Base-by-base conservation (phyloP, 37 sponge, comb jelly and placozoan genomes). In the Dysidea cf. avara region DNA sequence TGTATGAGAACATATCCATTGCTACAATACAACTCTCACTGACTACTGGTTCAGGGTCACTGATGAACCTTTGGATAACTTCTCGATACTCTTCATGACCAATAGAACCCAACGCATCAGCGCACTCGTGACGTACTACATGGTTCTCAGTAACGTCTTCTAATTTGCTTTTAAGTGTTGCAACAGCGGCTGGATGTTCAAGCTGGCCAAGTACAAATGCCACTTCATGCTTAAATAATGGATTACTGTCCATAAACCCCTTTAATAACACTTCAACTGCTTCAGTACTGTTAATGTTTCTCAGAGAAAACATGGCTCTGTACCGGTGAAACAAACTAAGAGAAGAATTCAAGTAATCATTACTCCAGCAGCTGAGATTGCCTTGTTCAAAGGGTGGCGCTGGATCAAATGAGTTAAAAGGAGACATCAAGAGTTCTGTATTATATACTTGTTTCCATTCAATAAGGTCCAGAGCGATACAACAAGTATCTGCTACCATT, bases 41-140 rank as follows among this genome's bases (percentile, higher is more conserved):
- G n/a, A 98, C 99, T 0, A 94, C 81, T 13, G 66, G 69, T 63
- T 94, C 95, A 2, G 18, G 22, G 58, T 98, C 99, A 0, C 66
- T 59, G 11, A 64, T 39, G 73, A 82, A 91, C 14, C 74, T 29
- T 24, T 53, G 26, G 24, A 98, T 81, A 13, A 89, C 53, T 22
- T 77, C 69, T 55, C 71, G 43, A 48, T 96, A 92, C 75, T 88
- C 78, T 13, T 77, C 76, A 39, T 64, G 83, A 3, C 91, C 99
- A 35, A 99, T 92, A 14, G 99, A 83, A 13, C 99, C 99, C 18
- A 99, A 84, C 16, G 99, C 99, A 61, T 99, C 99, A 0, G 99
- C 99, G 81, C 96, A 92, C 66, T 99, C 99, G 63, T 99, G 99
- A 21, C 99, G 68, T 34, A 97, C 99, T 96, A 99, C 95, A 7